A percentile compares a stretch with the other conserved stretches of the same genome.
Conservation (phyloP, 2,113 vertebrate genomes). For the Pantherophis guttatus region DNA sequence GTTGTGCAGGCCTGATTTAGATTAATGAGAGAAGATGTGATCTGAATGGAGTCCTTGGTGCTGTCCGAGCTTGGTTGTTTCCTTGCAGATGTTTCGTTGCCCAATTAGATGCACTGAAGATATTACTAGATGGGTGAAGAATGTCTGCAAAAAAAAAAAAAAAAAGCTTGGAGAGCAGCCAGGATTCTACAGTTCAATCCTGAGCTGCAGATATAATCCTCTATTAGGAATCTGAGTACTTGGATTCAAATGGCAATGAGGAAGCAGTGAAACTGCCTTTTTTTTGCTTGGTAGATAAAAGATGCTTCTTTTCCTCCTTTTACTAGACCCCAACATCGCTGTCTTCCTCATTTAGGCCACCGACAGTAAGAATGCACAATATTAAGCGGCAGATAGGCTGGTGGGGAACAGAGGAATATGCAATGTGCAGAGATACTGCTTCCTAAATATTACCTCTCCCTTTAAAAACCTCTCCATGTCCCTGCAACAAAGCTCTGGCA, state of each 20-base stretch:
- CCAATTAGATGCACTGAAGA: background rate
- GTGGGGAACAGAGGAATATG: background rate
- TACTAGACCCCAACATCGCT: background rate
- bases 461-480: background rate
- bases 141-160: background rate
- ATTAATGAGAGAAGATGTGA: background rate
- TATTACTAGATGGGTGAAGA: background rate
- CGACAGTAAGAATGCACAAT: background rate
- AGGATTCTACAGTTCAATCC: background rate
- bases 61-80: background rate
- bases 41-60: background rate
- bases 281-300: background rate
- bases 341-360: background rate
- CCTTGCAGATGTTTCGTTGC: background rate
- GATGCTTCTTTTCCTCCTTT: background rate
- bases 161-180: background rate
- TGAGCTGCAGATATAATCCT: background rate
- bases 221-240: background rate
- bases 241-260: background rate
- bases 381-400: background rate
- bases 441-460: background rate
- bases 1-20: background rate
- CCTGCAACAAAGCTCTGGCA: background rate
- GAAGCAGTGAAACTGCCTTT: background rate
- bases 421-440: background rate